phyloP scores from a whole-genome alignment of 2,113 vertebrate species.

The Sylvia atricapilla region DNA sequence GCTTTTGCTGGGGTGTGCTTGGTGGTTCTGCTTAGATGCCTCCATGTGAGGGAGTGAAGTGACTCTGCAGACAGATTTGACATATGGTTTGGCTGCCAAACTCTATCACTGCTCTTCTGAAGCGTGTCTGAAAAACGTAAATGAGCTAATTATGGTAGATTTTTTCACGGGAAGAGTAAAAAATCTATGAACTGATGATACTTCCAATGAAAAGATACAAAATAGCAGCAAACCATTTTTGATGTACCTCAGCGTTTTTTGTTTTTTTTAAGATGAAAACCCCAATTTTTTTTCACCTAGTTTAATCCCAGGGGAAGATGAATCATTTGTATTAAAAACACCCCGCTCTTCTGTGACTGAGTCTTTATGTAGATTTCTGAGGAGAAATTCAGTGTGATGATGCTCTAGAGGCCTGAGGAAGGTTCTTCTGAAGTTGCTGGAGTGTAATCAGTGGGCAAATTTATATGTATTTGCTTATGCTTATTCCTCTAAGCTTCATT shows the following conservation, averaged over 20 bases:
- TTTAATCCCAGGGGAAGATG: not conserved
- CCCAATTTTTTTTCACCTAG: not conserved
- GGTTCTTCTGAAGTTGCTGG: not conserved
- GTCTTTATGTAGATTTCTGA: not conserved
- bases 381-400: fast-evolving
- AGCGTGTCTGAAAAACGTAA: not conserved
- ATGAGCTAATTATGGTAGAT: not conserved
- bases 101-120: not conserved
- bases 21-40: not conserved
- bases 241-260: not conserved
- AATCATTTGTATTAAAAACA: not conserved
- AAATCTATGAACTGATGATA: not conserved
- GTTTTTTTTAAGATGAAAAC: not conserved
- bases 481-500: not conserved
- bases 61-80: not conserved
- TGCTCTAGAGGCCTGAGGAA: not conserved
- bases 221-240: not conserved
- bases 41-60: not conserved
- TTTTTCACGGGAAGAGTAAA: not conserved
- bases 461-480: not conserved
- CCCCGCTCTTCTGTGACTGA: not conserved
- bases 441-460: not conserved
- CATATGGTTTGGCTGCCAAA: not conserved
- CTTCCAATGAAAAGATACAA: not conserved
- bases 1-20: fast-evolving